phyloP scores from a whole-genome alignment of 2,113 vertebrate species.

The Semnornis frantzii region DNA sequence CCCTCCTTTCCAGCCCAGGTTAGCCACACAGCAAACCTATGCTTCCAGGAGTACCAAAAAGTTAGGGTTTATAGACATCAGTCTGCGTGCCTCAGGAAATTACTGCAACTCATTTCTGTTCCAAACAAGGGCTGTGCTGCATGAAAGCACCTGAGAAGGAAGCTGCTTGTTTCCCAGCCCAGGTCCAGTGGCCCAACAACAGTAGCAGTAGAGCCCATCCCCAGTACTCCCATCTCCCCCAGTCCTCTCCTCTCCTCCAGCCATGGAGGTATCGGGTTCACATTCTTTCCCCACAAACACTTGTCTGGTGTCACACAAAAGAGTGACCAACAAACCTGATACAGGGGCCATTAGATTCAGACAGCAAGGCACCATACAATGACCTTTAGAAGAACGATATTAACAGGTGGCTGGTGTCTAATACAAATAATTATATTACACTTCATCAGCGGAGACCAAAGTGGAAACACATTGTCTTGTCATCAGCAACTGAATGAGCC shows the following conservation, averaged over 20 bases:
- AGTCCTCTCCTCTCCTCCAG: background rate
- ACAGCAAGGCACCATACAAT: constrained; percentile 78
- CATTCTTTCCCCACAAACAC: constrained; percentile 74
- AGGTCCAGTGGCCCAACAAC: background rate
- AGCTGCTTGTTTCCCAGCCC: background rate
- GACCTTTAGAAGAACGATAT: constrained; percentile 86
- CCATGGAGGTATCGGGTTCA: constrained; percentile 36
- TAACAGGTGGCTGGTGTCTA: constrained; percentile 86
- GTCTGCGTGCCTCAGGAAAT: background rate
- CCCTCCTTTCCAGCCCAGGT: background rate
- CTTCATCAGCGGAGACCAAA: constrained; percentile 72
- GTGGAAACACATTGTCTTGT: constrained; percentile 81
- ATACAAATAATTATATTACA: constrained; percentile 83
- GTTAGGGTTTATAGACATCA: background rate
- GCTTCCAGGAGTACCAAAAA: background rate
- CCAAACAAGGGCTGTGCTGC: background rate
- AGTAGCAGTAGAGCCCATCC: background rate
- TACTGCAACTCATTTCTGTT: background rate
- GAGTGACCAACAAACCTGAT: constrained; percentile 75
- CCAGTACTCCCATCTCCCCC: background rate
- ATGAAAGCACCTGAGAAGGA: background rate
- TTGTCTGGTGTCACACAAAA: constrained; percentile 70
- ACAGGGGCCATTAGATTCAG: constrained; percentile 69
- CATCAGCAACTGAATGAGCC: constrained; percentile 79
- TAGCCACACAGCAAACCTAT: background rate